Base-by-base conservation (phyloP, 1,140 invertebrate species). In the Caenorhabditis inopinata region DNA sequence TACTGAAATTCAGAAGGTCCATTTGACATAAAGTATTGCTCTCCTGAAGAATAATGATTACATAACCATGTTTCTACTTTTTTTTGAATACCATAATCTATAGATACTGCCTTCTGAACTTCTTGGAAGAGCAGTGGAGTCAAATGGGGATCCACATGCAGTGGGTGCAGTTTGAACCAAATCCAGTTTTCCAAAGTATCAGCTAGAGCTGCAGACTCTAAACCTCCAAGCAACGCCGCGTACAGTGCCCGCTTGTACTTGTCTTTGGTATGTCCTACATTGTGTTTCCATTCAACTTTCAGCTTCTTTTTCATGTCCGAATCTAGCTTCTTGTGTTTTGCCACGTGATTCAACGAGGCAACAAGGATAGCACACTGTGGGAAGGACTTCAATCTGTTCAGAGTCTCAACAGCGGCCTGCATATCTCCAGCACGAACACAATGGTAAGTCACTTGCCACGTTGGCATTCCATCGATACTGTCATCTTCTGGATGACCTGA, bases 121-220 rank as follows among this genome's bases (percentile, higher is more conserved):
- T 85, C 87, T 5, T 76, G 45, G 32, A 88, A 84, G 6, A 78
- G 53, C 16, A 53, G 29, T 4, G 49, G 25, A 3, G 79, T 45
- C 23, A 83, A 46, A 11, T 82, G 45, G 9, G 78, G 76, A 80
- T 85, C 79, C 14, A 86, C 53, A 68, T 85, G 82, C 32, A 85
- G 83, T 14, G 47, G 62, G 21, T 84, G 51, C 25, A 87, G 62
- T 27, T 84, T 80, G 25, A 85, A 80, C 86, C 86, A 87, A 12
- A 89, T 77, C 86, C 86, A 87, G 35, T 79, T 85, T 47, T 86
- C 85, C 74, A 86, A 82, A 16, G 75, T 86, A 27, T 83, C 80
- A 21, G 86, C 86, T 1, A 87, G 77, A 25, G 81, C 83, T 4
- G 85, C 79, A 45, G 62, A 58, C 18, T 83, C 81, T 23, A 85